A percentile compares a stretch with the other conserved stretches of the same genome.
These are phyloP conservation scores for Todus mexicanus DNA, from an alignment of 2,797 vertebrate genomes.

Conservation along the genomic window DNA sequence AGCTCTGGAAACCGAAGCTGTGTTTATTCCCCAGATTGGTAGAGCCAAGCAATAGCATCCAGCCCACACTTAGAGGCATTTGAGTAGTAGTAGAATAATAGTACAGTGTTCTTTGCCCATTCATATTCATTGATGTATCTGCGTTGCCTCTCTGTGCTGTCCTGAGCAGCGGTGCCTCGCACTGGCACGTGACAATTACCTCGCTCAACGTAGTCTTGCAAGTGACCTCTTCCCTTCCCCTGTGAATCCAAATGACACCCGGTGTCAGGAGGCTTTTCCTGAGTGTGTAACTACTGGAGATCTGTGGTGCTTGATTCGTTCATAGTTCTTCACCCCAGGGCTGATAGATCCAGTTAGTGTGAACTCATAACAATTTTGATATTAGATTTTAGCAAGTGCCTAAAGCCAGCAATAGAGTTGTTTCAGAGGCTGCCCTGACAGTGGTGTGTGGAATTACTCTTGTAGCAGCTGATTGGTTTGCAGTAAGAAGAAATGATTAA, in stretches of 20 bases:
- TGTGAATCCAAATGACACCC: not conserved
- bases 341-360: not conserved
- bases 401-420: not conserved
- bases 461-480: not conserved
- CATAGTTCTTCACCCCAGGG: not conserved
- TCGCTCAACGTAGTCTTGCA: not conserved
- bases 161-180: not conserved
- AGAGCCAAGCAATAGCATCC: not conserved
- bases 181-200: not conserved
- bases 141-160: not conserved
- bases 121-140: not conserved
- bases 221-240: not conserved
- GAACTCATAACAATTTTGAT: not conserved
- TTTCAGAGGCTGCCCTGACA: not conserved
- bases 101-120: not conserved
- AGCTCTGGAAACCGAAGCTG: not conserved
- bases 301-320: not conserved
- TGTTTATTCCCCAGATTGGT: not conserved
- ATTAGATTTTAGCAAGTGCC: not conserved
- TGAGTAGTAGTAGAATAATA: not conserved
- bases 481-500: not conserved
- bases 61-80: not conserved
- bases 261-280: not conserved
- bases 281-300: not conserved
- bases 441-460: not conserved